These are phyloP conservation scores for Trisateles emortualis DNA, from an alignment of 2,888 invertebrate species.

Conservation along the genomic window DNA sequence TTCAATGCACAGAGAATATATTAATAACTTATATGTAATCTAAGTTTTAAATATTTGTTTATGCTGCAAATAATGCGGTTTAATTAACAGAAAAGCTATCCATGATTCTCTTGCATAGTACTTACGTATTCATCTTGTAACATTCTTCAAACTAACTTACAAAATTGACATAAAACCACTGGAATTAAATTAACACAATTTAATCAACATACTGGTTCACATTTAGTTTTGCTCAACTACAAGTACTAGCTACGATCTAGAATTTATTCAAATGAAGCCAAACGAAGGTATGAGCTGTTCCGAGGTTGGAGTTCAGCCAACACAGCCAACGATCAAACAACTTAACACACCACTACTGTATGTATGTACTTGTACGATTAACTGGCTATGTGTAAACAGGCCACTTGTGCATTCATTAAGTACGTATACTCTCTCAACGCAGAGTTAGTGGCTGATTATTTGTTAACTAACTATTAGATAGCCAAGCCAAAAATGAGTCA, in stretches of 20 bases:
- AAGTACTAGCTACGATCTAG: not conserved
- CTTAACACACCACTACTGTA: not conserved
- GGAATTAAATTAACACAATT: not conserved
- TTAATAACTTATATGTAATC: no score
- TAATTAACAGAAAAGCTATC: no score
- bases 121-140: not conserved
- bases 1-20: no score
- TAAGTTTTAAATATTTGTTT: no score
- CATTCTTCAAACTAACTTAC: not conserved
- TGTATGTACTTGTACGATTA: slow-evolving; percentile 7
- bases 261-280: slow-evolving; percentile 18
- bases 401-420: slow-evolving; percentile 22
- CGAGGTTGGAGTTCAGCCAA: slow-evolving; percentile 26
- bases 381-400: slow-evolving; percentile 34
- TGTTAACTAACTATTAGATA: not conserved
- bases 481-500: not conserved
- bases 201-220: not conserved
- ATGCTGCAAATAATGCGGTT: no score
- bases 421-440: not conserved
- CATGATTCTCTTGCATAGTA: no score
- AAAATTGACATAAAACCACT: not conserved
- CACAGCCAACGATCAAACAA: slow-evolving; percentile 18
- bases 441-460: not conserved
- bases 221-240: not conserved
- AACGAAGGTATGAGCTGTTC: slow-evolving; percentile 19